Evolutionary conservation across 30 jellyfish, hydroid and myxozoan genomes (phyloP).

Genomic region (Phacellophora camtschatica): DNA sequence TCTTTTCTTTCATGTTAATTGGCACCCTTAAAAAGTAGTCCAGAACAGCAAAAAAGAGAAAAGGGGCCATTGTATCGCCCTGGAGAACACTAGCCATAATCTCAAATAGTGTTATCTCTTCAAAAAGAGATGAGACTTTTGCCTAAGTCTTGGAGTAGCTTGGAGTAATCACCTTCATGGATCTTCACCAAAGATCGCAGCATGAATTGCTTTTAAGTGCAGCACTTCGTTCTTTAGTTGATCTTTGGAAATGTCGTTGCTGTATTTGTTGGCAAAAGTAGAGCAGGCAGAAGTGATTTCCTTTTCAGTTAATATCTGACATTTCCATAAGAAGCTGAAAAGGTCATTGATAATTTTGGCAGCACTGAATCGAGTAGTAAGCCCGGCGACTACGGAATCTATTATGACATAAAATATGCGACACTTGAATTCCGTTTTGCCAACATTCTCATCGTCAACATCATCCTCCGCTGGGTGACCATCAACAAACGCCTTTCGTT

Average conservation of each 20-base stretch:
- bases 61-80: no score
- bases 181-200: constrained; percentile 8
- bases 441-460: neutral
- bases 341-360: neutral
- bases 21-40: no score
- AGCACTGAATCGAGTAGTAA: constrained; percentile 3
- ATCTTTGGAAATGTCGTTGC: constrained; percentile 23
- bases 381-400: constrained; percentile 4
- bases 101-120: no score
- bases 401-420: neutral
- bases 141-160: no score
- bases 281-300: constrained; percentile 11
- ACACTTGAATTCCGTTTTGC: neutral
- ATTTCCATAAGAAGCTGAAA: constrained; percentile 20
- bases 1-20: no score
- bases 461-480: constrained; percentile 2
- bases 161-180: neutral
- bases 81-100: no score
- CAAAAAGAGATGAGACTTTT: no score
- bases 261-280: constrained; percentile 16
- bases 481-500: constrained; percentile 14
- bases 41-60: no score
- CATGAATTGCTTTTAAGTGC: neutral
- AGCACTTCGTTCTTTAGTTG: neutral
- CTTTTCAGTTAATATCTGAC: constrained; percentile 1